Conservation (phyloP, 1,140 invertebrate genomes). For the Micrasema longulum region DNA sequence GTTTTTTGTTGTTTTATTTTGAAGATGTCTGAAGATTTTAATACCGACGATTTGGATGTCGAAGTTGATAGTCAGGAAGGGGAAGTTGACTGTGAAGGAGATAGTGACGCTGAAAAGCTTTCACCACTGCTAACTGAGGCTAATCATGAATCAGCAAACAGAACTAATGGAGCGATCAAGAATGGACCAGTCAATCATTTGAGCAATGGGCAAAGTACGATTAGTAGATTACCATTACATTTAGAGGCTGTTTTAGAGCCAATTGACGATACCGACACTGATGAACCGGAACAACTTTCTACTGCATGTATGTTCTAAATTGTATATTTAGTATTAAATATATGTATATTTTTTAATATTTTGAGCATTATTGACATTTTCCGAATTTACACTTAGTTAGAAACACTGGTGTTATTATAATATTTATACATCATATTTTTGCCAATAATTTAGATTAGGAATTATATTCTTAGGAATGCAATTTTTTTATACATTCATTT, state of each 20-base stretch:
- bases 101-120: constrained; percentile 84
- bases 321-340: neutral
- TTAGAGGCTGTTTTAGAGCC: constrained; percentile 67
- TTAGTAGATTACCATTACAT: constrained; percentile 56
- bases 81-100: constrained; percentile 72
- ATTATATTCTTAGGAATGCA: no score
- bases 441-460: no score
- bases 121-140: constrained; percentile 77
- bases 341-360: no score
- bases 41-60: constrained; percentile 49
- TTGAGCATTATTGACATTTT: no score
- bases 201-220: constrained; percentile 49
- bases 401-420: no score
- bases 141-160: constrained; percentile 29
- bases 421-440: no score
- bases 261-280: constrained; percentile 70
- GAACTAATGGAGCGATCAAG: constrained; percentile 40
- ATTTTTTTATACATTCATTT: constrained; percentile 19
- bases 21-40: constrained; percentile 44
- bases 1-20: no score
- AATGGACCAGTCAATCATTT: constrained; percentile 41
- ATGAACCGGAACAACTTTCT: constrained; percentile 59
- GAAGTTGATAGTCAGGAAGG: constrained; percentile 51
- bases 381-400: no score
- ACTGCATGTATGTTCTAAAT: constrained; percentile 56